Conservation (phyloP, 2,888 invertebrate species). For the Spodoptera exigua region DNA sequence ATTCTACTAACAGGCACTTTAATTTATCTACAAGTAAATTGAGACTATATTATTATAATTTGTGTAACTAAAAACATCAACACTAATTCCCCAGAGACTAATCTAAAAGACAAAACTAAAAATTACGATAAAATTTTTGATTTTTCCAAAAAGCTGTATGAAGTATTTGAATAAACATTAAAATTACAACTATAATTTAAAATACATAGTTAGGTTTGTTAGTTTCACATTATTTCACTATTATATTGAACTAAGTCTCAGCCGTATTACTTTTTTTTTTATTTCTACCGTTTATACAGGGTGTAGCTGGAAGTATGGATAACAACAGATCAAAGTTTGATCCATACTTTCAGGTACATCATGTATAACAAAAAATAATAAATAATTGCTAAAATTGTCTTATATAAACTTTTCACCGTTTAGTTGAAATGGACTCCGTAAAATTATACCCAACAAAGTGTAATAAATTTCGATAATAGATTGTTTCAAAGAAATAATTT, state of each 20-base stretch:
- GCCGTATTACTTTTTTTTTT: conserved; percentile 37
- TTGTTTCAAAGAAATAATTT: too few species aligned
- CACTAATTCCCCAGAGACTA: conserved; percentile 21
- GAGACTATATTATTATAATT: background rate
- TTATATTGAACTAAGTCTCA: conserved; percentile 48
- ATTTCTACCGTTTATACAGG: conserved; percentile 25
- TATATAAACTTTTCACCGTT: too few species aligned
- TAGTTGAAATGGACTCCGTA: too few species aligned
- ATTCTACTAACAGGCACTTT: conserved; percentile 29
- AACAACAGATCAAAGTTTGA: too few species aligned
- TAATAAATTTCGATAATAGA: too few species aligned
- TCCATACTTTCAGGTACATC: too few species aligned
- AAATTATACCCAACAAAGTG: too few species aligned
- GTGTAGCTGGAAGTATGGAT: too few species aligned
- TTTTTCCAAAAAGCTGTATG: conserved; percentile 53
- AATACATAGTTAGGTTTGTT: conserved; percentile 12
- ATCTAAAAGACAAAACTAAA: conserved; percentile 8
- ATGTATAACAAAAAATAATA: too few species aligned
- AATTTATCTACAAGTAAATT: background rate
- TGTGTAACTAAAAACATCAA: conserved; percentile 21
- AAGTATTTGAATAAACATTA: conserved; percentile 8
- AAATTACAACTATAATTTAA: conserved; percentile 10
- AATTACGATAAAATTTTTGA: conserved; percentile 22
- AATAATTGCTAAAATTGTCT: too few species aligned
- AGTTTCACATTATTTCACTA: conserved; percentile 19